These are phyloP conservation scores for Callimorpha dominula DNA, from an alignment of 2,888 invertebrate genomes.

Conservation along the genomic window DNA sequence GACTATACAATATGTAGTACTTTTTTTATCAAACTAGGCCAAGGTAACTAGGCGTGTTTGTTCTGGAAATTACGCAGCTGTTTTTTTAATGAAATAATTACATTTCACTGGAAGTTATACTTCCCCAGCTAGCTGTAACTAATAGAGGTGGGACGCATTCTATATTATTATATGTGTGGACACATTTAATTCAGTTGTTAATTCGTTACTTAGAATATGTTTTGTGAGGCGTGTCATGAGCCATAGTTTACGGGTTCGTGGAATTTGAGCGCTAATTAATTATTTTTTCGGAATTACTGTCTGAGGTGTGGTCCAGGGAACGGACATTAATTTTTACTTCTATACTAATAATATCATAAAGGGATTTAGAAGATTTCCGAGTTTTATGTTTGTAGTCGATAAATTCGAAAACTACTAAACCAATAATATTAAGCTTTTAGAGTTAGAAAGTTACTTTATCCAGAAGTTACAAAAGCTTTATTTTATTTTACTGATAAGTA, in stretches of 20 bases:
- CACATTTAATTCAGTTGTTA: constrained; percentile 11
- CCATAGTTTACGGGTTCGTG: neutral
- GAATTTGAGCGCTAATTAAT: constrained; percentile 2
- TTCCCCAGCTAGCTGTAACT: constrained; percentile 4
- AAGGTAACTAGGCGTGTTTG: constrained; percentile 13
- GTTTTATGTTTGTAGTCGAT: no score
- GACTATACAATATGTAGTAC: constrained; percentile 12
- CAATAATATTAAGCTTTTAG: no score
- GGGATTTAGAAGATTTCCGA: no score
- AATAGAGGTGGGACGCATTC: constrained; percentile 5
- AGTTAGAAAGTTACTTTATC: no score
- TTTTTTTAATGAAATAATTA: constrained; percentile 2
- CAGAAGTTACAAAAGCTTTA: no score
- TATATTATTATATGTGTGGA: neutral
- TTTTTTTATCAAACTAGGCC: constrained; percentile 19
- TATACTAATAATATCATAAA: no score
- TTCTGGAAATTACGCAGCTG: constrained; percentile 16
- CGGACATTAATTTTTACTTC: neutral
- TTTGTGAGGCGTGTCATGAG: neutral
- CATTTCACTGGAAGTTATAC: constrained; percentile 5
- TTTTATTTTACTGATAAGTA: no score
- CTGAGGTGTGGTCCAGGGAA: neutral
- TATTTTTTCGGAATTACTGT: neutral
- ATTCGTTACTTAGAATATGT: neutral
- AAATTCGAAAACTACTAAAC: no score